Evolutionary conservation across 2,797 vertebrate genomes (phyloP).

Genomic region (Rhinella marina): DNA sequence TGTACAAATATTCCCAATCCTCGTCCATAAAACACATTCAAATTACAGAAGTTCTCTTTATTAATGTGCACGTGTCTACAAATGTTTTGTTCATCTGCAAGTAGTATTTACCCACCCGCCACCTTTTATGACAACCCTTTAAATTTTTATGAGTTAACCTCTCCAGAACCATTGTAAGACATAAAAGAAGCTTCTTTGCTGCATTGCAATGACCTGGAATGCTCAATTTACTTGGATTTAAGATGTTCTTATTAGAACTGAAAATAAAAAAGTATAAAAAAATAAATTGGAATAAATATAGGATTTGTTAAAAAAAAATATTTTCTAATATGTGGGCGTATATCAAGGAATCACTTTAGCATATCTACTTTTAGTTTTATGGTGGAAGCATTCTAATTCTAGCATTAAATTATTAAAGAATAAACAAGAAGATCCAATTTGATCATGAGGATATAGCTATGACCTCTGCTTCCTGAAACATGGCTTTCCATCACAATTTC

Average conservation of each 20-base stretch:
- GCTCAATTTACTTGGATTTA: neutral
- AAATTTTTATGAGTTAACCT: neutral
- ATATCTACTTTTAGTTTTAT: neutral
- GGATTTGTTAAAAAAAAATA: neutral
- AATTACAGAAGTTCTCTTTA: no score
- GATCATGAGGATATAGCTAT: slow-evolving; percentile 40
- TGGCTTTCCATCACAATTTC: slow-evolving; percentile 37
- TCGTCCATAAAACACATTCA: neutral
- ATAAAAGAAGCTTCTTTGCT: neutral
- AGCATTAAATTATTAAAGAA: slow-evolving; percentile 50
- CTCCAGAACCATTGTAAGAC: neutral
- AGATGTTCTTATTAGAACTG: neutral
- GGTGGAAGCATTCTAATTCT: slow-evolving; percentile 19
- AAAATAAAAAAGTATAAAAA: neutral
- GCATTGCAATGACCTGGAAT: neutral
- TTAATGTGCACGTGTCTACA: neutral
- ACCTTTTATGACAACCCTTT: neutral
- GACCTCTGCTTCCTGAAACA: slow-evolving; percentile 47
- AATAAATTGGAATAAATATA: neutral
- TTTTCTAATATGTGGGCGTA: neutral
- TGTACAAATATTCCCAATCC: neutral
- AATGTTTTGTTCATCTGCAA: neutral
- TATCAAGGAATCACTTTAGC: neutral
- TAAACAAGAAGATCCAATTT: slow-evolving; percentile 46
- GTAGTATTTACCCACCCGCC: neutral